Conservation (phyloP, 2,113 vertebrate genomes). For the Actinemys pallida region DNA sequence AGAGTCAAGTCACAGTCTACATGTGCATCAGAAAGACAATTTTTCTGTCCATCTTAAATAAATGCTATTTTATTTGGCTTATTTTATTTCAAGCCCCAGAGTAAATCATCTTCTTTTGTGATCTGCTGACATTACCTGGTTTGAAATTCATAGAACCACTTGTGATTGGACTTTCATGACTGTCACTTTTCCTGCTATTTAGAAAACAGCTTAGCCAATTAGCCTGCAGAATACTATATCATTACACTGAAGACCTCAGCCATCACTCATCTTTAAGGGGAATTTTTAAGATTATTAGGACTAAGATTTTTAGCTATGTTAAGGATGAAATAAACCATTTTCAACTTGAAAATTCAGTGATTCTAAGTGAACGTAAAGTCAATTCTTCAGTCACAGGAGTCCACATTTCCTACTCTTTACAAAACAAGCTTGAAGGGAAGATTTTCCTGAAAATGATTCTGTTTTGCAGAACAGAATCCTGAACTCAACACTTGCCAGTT, state of each 20-base stretch:
- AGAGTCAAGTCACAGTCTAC: background rate
- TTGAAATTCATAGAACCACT: conserved; percentile 14
- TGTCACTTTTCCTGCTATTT: conserved; percentile 17
- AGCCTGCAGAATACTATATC: background rate
- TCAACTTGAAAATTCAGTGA: background rate
- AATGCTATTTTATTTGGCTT: background rate
- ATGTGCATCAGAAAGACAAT: background rate
- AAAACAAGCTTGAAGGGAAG: background rate
- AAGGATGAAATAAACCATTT: background rate
- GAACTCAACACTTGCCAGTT: background rate
- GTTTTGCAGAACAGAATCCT: background rate
- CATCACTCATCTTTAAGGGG: background rate
- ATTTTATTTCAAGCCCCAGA: background rate
- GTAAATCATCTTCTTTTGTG: background rate
- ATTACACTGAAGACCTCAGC: background rate
- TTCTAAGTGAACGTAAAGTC: background rate
- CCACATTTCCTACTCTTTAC: background rate
- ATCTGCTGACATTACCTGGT: background rate
- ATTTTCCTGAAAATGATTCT: background rate
- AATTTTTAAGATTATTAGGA: background rate
- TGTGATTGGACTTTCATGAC: background rate
- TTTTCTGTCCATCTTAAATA: background rate
- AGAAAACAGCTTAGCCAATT: background rate
- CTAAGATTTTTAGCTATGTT: background rate
- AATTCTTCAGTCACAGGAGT: background rate